Base-by-base conservation (phyloP, 2,888 invertebrate genomes). In the Elysia crispata region DNA sequence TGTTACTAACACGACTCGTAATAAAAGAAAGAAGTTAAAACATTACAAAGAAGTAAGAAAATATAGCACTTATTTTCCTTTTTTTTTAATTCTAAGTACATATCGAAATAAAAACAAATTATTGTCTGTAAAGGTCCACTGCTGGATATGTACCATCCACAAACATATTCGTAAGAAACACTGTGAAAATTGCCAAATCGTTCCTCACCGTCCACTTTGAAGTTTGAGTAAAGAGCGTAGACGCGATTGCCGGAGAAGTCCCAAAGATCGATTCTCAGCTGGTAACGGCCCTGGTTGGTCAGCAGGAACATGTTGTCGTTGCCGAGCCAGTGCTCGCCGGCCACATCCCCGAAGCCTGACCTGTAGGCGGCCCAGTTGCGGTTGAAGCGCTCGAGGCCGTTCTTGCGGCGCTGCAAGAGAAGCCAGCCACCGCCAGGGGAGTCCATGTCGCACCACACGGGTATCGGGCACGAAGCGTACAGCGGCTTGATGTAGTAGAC, bases 401-500 rank as follows among this genome's bases (percentile, higher is more conserved):
- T 88, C 70, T 83, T 77, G 23, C 91, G 85, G 30, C 88, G 85
- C 79, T 90, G 88, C 1, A 91, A 81, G 0, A 91, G 84, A 3
- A 90, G 85, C 91, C 91, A 91, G 20, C 91, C 91, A 69, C 95
- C 94, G 20, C 88, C 89, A 13, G 90, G 89, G 15, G 91, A 90
- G 74, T 91, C 90, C 89, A 92, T 90, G 83, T 94, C 94, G 90
- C 97, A 97, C 92, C 95, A 95, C 0, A 95, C 95, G 13, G 91
- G 91, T 54, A 91, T 87, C 3, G 90, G 90, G 77, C 90, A 91
- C 6, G 89, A 85, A 3, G 90, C 84, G 82, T 88, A 89, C 28
- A 85, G 82, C 0, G 91, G 89, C 64, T 87, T 90, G 62, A 91
- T 85, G 82, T 87, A 90, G 85, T 91, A 91, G 6, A 91, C 88